Percentiles rank a stretch among this genome's conserved stretches.
These are phyloP conservation scores for Yasuhikotakia modesta DNA, from an alignment of 2,797 vertebrate species.

Conservation along the genomic window DNA sequence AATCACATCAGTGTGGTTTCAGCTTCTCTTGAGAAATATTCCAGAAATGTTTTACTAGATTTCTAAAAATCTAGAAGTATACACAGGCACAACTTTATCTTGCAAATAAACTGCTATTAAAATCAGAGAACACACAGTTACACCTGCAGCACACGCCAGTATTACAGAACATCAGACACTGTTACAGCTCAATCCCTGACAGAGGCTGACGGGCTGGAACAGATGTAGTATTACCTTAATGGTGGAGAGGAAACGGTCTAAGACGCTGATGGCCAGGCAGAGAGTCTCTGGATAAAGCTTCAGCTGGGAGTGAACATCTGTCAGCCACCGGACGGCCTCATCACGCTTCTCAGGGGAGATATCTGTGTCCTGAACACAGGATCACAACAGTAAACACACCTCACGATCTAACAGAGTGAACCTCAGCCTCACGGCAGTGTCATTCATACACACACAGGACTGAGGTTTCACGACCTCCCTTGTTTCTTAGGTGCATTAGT, in stretches of 20 bases:
- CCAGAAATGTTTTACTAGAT: no score
- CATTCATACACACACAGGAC: neutral
- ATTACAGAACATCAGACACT: neutral
- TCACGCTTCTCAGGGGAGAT: slow-evolving; percentile 94
- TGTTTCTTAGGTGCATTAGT: no score
- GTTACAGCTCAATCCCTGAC: slow-evolving; percentile 28
- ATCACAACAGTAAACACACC: slow-evolving; percentile 1
- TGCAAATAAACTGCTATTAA: neutral
- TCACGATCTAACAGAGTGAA: neutral
- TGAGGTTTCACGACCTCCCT: no score
- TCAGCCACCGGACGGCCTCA: slow-evolving; percentile 92
- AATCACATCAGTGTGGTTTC: slow-evolving; percentile 15
- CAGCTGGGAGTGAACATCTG: slow-evolving; percentile 86
- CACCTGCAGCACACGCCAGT: neutral
- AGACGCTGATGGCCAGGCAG: slow-evolving; percentile 89
- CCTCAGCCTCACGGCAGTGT: neutral
- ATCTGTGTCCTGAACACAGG: slow-evolving; percentile 88
- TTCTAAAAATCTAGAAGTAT: neutral
- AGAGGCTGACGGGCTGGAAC: neutral
- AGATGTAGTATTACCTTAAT: slow-evolving; percentile 84
- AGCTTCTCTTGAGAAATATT: neutral
- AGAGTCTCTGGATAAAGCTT: slow-evolving; percentile 96
- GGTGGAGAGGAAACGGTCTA: slow-evolving; percentile 93
- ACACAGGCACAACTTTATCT: neutral
- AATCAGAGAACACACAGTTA: neutral